Evolutionary conservation across 2,797 vertebrate species (phyloP).

Genomic region (Masticophis lateralis): DNA sequence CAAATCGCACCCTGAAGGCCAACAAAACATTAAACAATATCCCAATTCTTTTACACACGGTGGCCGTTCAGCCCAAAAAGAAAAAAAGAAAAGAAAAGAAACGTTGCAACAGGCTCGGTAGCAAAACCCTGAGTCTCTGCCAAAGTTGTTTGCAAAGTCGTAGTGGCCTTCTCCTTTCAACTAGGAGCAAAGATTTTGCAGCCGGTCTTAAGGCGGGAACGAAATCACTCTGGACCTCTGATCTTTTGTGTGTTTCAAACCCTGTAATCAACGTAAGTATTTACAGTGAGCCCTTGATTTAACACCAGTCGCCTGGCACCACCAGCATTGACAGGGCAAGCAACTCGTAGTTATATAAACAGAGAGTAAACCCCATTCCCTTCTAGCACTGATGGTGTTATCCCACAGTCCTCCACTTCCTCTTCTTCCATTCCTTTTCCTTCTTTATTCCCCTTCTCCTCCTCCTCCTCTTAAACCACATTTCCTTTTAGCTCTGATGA

Average conservation of each 20-base stretch:
- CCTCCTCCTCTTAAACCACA: too few relatives aligned
- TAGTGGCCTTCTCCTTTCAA: background rate
- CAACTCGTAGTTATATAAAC: too few relatives aligned
- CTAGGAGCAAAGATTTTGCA: background rate
- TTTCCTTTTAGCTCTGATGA: too few relatives aligned
- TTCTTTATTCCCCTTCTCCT: too few relatives aligned
- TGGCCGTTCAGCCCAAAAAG: background rate
- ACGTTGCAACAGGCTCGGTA: background rate
- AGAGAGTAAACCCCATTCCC: too few relatives aligned
- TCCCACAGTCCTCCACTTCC: too few relatives aligned
- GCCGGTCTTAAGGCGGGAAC: background rate
- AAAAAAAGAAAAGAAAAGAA: too few relatives aligned
- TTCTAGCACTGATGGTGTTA: too few relatives aligned
- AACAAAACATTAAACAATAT: background rate
- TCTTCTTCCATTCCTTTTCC: too few relatives aligned
- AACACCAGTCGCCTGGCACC: background rate
- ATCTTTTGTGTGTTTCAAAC: background rate
- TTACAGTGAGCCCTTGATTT: background rate
- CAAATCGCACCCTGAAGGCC: background rate
- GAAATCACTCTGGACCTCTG: background rate
- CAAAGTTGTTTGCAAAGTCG: background rate
- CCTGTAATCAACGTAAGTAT: background rate
- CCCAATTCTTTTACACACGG: background rate
- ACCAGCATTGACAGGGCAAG: background rate
- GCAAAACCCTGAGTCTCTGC: background rate